Evolutionary conservation across 2,113 vertebrate species (phyloP), one percentile per base, ranked within the genome.

Genomic region (Pachypanchax playfairii): DNA sequence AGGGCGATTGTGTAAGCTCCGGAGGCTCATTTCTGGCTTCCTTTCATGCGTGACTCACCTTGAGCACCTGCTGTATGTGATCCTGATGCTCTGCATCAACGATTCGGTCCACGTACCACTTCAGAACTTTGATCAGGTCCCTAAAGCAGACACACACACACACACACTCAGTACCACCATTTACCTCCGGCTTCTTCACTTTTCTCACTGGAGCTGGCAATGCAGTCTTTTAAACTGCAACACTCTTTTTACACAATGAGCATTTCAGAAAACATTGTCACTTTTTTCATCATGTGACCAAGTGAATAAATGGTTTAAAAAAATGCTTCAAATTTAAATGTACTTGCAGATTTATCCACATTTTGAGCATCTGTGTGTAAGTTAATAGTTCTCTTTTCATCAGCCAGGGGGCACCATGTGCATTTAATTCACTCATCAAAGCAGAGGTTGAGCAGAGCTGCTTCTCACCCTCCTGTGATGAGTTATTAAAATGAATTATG

Each of bases 101-200:
- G 70, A 98, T 95, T 79, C 97, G 92, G 89, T 99, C 97, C 87
- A 99, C 94, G 28, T 98, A 96, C 96, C 97, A 98, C 73, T 98
- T 98, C 5, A 98, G 87, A 18, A 98, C 95, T 91, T 98, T 98
- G 89, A 98, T 97, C 80, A 99, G 93, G 84, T 99, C 97, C 87
- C 97, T 99, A 50, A 79, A 75, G 69, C 24, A 71, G 36, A 64
- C 50, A 73, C 46, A 54, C 44, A 69, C 26, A 57, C 49, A 72
- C 38, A 65, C 54, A 73, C 26, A 52, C 46, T 28, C 15, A 52
- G 7, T 5, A 59, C 69, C 43, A 75, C n/a, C 35, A 51, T 48
- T 71, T 70, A 65, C 20, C 46, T 47, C 46, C 2, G 44, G 47
- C 41, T 42, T 29, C 21, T 36, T 58, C 8, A 3, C 70, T 41